phyloP scores from a whole-genome alignment of 2,113 vertebrate species.

The Sigmodon hispidus region DNA sequence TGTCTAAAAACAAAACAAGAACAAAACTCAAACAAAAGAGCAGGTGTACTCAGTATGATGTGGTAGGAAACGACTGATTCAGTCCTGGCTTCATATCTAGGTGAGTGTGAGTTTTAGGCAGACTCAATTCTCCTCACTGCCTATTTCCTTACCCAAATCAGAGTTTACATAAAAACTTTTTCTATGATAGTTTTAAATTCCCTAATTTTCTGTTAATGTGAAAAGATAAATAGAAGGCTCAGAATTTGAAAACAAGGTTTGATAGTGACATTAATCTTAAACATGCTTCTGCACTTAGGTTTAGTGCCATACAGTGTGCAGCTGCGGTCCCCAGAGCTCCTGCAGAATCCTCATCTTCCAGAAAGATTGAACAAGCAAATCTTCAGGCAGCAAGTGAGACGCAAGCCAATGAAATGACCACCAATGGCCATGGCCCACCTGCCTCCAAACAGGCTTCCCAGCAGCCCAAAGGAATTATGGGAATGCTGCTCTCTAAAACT shows the following conservation, averaged over 20 bases:
- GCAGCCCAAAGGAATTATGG: conserved; percentile 93
- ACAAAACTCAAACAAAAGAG: not conserved
- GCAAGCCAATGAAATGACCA: not conserved
- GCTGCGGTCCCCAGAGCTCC: conserved; percentile 86
- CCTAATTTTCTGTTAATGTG: conserved; percentile 39
- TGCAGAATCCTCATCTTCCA: conserved; percentile 78
- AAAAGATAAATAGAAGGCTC: not conserved
- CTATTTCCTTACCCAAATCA: conserved; percentile 13
- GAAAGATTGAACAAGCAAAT: conserved; percentile 50
- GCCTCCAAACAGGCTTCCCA: conserved; percentile 83
- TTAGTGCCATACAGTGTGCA: conserved; percentile 92
- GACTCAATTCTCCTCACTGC: not conserved
- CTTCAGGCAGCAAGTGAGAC: conserved; percentile 43
- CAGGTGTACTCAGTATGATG: not conserved
- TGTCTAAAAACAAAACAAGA: not conserved
- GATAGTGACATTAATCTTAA: not conserved
- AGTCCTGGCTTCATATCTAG: not conserved
- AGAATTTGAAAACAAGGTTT: not conserved
- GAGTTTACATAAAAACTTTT: conserved; percentile 46
- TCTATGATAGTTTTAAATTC: conserved; percentile 43
- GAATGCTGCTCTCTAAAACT: conserved; percentile 91
- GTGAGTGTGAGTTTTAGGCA: not conserved
- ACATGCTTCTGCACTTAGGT: conserved; percentile 81
- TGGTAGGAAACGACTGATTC: not conserved
- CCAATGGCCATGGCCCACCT: conserved; percentile 83